Evolutionary conservation across 2,888 invertebrate species (phyloP).

Genomic region (Stenodera caucasica): DNA sequence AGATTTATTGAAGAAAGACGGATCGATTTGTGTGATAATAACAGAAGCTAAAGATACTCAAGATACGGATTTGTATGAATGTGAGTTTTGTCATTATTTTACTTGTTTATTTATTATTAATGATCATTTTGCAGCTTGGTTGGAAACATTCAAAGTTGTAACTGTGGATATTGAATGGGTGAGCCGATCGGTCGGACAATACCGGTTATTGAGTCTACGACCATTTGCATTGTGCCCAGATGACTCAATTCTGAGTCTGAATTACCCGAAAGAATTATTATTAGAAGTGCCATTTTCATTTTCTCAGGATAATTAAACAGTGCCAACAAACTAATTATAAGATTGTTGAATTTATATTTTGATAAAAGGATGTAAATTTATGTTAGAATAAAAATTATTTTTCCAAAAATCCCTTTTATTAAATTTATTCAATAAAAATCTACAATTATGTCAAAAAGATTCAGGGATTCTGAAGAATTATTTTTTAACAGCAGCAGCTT

Average conservation of each 20-base stretch:
- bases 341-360: background rate
- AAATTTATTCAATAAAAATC: background rate
- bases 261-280: slow-evolving; percentile 46
- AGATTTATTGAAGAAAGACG: slow-evolving; percentile 37
- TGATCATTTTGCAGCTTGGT: slow-evolving; percentile 44
- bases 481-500: slow-evolving; percentile 71
- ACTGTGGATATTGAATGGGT: slow-evolving; percentile 54
- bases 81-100: slow-evolving; percentile 36
- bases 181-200: slow-evolving; percentile 49
- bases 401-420: slow-evolving; percentile 1
- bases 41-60: slow-evolving; percentile 45
- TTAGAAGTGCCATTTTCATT: slow-evolving; percentile 35
- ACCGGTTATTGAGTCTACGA: slow-evolving; percentile 45
- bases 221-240: slow-evolving; percentile 48
- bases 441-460: slow-evolving; percentile 8
- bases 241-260: slow-evolving; percentile 43
- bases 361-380: background rate
- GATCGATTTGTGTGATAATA: slow-evolving; percentile 44
- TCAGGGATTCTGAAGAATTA: slow-evolving; percentile 31
- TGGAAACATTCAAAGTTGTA: slow-evolving; percentile 44
- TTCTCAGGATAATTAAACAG: background rate
- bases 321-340: background rate
- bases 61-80: slow-evolving; percentile 46
- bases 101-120: background rate
- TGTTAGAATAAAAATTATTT: background rate